Percentiles rank a stretch among this genome's conserved stretches.
These are phyloP conservation scores for Albula glossodonta DNA, from an alignment of 2,113 vertebrate genomes.

Conservation along the genomic window DNA sequence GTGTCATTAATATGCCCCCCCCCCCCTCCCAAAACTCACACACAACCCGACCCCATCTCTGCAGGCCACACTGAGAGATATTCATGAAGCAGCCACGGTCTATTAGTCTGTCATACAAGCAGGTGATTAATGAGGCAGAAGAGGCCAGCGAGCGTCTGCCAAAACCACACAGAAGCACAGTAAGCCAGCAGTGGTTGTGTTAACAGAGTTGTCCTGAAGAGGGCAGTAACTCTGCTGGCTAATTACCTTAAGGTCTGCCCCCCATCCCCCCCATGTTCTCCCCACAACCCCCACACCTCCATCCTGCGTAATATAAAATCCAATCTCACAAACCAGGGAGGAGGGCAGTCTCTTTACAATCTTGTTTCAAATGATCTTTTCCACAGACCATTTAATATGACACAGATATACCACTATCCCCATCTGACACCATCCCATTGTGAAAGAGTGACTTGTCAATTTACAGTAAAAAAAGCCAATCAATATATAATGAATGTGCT, in stretches of 20 bases:
- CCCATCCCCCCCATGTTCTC: background rate
- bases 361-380: background rate
- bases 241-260: background rate
- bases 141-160: constrained; percentile 27
- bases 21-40: background rate
- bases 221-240: background rate
- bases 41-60: too few species aligned
- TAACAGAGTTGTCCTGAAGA: constrained; percentile 19
- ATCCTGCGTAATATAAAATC: background rate
- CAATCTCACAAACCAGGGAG: background rate
- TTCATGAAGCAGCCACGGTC: constrained; percentile 67
- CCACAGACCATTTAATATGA: background rate
- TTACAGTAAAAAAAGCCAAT: too few species aligned
- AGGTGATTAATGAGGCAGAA: constrained; percentile 68
- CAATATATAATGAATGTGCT: too few species aligned
- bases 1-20: background rate
- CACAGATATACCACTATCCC: too few species aligned
- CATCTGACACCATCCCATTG: too few species aligned
- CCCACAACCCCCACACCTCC: too few species aligned
- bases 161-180: background rate
- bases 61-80: constrained; percentile 41
- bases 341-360: background rate
- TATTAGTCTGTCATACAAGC: constrained; percentile 65
- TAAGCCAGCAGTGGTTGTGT: constrained; percentile 18
- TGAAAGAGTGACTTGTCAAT: too few species aligned